Base-by-base conservation (phyloP, 2,797 vertebrate genomes). In the Echiichthys vipera region DNA sequence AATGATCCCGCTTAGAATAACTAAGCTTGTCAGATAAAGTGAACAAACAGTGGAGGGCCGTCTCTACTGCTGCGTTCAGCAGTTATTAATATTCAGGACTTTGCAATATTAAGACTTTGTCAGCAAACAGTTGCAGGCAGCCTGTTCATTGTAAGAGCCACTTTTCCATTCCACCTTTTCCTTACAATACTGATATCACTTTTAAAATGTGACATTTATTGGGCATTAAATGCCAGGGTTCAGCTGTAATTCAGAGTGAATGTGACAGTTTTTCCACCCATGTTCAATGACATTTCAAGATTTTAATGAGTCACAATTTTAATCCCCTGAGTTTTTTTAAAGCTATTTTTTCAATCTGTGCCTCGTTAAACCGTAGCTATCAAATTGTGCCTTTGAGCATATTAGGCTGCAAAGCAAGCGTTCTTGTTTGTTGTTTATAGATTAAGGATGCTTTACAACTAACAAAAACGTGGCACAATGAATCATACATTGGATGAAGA, bases 31-130 rank as follows among this genome's bases (percentile, higher is more conserved):
- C 64, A 74, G 66, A 70, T 57, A 45, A 69, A 77, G 72, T 43
- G 51, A 77, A 46, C 68, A 65, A 77, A 71, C 70, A 45, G 27
- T 0, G 34, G 34, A 51, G 55, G 12, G 4, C 58, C 6, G 45
- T 39, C 25, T 29, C 49, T 15, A 7, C 72, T 7, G 54, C 71
- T 32, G 64, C 2, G 5, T 62, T 70, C 74, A 71, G 65, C 75
- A 63, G 42, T 76, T 87, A 84, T 88, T 88, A 71, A 83, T 71
- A 88, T 74, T 83, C 80, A 73, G 46, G 64, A 32, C 65, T 61
- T n/a, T 58, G 74, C 54, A 25, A 73, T 78, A 88, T 83, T 75
- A 81, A 84, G 74, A 84, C 72, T 39, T 37, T 63, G 83, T 88
- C 86, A 90, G 78, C 82, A 86, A 79, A 83, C 65, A 83, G 56